Evolutionary conservation across 1,140 invertebrate species (phyloP), one percentile per base, ranked within the genome.

Genomic region (Mylabris phalerata): DNA sequence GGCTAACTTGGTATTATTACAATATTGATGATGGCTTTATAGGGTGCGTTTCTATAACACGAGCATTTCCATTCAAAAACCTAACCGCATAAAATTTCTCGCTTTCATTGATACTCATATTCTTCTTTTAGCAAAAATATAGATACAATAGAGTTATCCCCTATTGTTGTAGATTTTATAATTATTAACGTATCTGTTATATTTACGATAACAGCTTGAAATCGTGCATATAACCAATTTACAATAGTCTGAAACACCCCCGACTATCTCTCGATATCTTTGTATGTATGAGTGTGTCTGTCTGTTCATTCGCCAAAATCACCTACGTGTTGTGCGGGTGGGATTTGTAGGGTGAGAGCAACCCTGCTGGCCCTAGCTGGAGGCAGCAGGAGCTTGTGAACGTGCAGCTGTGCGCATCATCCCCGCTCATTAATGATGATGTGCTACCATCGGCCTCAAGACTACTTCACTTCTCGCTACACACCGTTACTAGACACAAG

Each of bases 351-450:
- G 58, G 43, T 60, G 47, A 45, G 32, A 32, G 52, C 46, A 48
- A 47, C 57, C 51, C 51, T 54, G 51, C 26, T 25, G 51, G 51
- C 51, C 54, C 54, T 46, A 47, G 62, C 62, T 55, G 55, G 44
- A 60, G 61, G 61, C 61, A 59, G 51, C 43, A 46, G 48, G 48
- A 41, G 48, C 57, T 51, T 67, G 65, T 55, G 65, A 67, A 62
- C 44, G 39, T 40, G 57, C 66, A 66, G 66, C 63, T 67, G 66
- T 50, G 55, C 54, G 61, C 66, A 66, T 67, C 66, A 64, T 57
- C 61, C 60, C 59, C 63, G 59, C 67, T 68, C 67, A 68, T 68
- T 68, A 68, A 68, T 68, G 67, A 67, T 68, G 65, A 68, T 68
- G 67, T 68, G 65, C 67, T 67, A 65, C 63, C 63, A 56, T 67